Base-by-base conservation (phyloP, 53 echinoderm and acorn worm genomes). In the Stichopus horrens region DNA sequence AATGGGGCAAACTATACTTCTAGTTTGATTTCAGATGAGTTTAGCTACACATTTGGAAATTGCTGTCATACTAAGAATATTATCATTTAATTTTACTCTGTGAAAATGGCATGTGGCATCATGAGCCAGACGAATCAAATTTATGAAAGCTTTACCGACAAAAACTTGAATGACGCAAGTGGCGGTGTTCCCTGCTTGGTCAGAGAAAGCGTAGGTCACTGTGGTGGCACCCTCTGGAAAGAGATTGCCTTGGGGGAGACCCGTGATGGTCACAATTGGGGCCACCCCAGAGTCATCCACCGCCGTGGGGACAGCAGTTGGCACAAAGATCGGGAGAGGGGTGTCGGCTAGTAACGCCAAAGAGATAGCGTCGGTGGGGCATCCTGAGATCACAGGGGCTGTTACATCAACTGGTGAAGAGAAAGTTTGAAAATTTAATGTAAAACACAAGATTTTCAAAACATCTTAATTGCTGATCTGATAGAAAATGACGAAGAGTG, bases 231-330 rank as follows among this genome's bases (percentile, higher is more conserved):
- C 83, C 54, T 83, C 83, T 22, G 83, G 83, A 10, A 83, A 83
- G 10, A 16, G 9, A 83, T 57, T 57, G 11, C 14, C 21, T 5
- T 57, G 11, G 57, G 83, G 83, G 57, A 56, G 57, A 22, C 83
- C 83, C 7, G 4, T 57, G 16, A 56, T 5, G 5, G 58, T 56
- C 53, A 83, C 21, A 21, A 58, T 57, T 71, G 71, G 71, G 56
- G 83, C 5, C 20, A 7, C 5, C n/a, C 58, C 57, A 5, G 53
- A 52, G 58, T 83, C 58, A 58, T 83, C 83, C 9, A 58, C 57
- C 21, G 83, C 83, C 18, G 58, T 83, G 83, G 83, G 83, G 14
- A 83, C 83, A 21, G 83, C 16, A 5, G 22, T 21, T 8, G 56
- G 18, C 8, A 83, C 83, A 65, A 59, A 83, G 21, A 65, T 9